A percentile compares a stretch with the other conserved stretches of the same genome.
Evolutionary conservation across 2,888 invertebrate species (phyloP).

Genomic region (Graphium colonna): DNA sequence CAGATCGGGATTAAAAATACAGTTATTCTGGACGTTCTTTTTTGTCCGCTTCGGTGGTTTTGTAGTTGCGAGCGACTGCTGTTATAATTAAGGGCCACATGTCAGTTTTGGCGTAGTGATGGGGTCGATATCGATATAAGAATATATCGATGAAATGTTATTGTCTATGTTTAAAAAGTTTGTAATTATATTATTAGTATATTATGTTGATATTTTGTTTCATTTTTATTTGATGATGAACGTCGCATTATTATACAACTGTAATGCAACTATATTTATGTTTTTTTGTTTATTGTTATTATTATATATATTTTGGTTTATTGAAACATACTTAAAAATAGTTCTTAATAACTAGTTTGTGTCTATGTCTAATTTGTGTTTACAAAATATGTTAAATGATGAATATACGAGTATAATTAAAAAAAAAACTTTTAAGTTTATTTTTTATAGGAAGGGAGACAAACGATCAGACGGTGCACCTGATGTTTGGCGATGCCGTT

Average conservation of each 20-base stretch:
- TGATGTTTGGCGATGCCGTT: neutral
- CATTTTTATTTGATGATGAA: too few species aligned
- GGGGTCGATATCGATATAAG: conserved; percentile 30
- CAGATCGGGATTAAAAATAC: conserved; percentile 70
- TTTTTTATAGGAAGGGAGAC: neutral
- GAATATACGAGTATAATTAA: neutral
- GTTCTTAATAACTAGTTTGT: too few species aligned
- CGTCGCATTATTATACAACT: too few species aligned
- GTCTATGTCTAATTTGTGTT: too few species aligned
- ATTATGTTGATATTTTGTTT: neutral
- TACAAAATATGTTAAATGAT: too few species aligned
- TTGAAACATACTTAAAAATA: too few species aligned
- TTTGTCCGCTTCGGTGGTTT: conserved; percentile 60
- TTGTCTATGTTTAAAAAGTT: too few species aligned
- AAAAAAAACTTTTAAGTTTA: neutral
- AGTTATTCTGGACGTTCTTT: conserved; percentile 66
- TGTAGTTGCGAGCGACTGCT: conserved; percentile 59
- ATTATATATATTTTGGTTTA: too few species aligned
- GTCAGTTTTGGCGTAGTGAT: conserved; percentile 48
- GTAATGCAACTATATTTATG: too few species aligned
- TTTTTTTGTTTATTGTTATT: too few species aligned
- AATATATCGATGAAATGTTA: conserved; percentile 19
- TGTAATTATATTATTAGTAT: neutral
- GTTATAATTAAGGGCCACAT: conserved; percentile 75
- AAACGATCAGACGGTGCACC: neutral